Percentiles rank a stretch among this genome's conserved stretches.
Evolutionary conservation across 2,797 vertebrate species (phyloP).

Genomic region (Erethizon dorsatum): DNA sequence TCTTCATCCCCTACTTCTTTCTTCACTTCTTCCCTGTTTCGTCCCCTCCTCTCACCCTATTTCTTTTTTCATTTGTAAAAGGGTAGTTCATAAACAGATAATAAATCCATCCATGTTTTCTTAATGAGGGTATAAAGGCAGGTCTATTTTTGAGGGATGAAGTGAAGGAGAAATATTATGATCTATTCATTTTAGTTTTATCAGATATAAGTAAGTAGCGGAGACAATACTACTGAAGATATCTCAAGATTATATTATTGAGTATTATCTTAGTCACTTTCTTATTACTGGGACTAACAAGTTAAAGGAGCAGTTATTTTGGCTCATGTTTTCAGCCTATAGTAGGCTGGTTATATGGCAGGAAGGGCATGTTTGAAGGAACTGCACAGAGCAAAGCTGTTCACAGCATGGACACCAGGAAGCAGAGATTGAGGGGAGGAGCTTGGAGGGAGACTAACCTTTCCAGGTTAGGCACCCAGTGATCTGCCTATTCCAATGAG

Average conservation of each 20-base stretch:
- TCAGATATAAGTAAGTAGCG: background rate
- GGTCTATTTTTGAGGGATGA: background rate
- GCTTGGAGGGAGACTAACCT: background rate
- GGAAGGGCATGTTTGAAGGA: background rate
- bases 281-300: background rate
- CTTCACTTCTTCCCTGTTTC: background rate
- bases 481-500: background rate
- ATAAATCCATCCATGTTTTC: background rate
- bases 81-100: background rate
- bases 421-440: background rate
- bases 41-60: background rate
- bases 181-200: conserved; percentile 54
- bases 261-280: background rate
- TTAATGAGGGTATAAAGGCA: background rate
- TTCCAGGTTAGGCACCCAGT: background rate
- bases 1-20: accelerated
- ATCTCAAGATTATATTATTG: conserved; percentile 23
- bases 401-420: background rate
- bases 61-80: background rate
- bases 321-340: background rate
- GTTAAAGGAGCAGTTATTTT: background rate
- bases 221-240: background rate
- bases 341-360: background rate
- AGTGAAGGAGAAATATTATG: background rate
- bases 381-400: background rate